A percentile compares a stretch with the other conserved stretches of the same genome.
Conservation (phyloP, 2,113 vertebrate species). For the Pimephales promelas region DNA sequence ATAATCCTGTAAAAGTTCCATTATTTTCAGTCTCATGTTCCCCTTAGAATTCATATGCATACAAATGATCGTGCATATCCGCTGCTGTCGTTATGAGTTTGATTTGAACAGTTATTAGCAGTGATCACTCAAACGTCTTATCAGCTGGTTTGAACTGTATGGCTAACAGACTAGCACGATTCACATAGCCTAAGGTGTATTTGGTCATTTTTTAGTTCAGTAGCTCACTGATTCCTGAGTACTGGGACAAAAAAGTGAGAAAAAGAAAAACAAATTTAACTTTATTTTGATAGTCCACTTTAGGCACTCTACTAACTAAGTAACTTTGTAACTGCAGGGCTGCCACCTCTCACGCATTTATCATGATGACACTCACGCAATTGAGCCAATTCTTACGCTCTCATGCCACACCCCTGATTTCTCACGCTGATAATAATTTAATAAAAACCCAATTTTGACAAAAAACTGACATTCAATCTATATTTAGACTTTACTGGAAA, state of each 20-base stretch:
- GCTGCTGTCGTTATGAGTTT: neutral
- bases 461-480: no score
- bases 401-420: no score
- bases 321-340: no score
- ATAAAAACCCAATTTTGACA: no score
- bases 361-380: no score
- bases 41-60: conserved; percentile 13
- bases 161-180: neutral
- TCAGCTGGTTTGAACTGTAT: neutral
- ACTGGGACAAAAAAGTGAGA: neutral
- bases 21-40: conserved; percentile 19
- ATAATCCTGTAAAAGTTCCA: conserved; percentile 35
- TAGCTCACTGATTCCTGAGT: neutral
- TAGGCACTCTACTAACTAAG: no score
- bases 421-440: no score
- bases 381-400: no score
- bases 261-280: neutral
- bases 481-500: no score
- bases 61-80: neutral
- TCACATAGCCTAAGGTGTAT: neutral
- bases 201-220: neutral
- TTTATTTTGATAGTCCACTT: no score
- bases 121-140: neutral
- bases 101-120: neutral
- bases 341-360: no score